Base-by-base conservation (phyloP, 2,888 invertebrate species). In the Argyresthia albistria region DNA sequence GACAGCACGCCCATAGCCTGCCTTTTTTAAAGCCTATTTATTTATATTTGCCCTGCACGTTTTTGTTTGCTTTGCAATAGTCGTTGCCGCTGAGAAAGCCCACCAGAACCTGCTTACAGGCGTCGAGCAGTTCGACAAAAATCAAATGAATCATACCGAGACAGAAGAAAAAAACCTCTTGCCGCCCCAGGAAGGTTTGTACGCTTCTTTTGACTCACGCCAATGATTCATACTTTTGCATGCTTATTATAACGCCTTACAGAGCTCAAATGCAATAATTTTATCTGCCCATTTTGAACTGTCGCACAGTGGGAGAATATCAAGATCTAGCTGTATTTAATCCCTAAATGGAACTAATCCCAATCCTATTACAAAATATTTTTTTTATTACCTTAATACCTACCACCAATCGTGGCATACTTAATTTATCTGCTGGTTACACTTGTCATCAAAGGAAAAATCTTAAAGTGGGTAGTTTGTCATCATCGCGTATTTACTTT, bases 121-220 rank as follows among this genome's bases (percentile, higher is more conserved):
- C 59, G 92, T 93, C 53, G 93, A 93, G 70, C 90, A 91, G 63
- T 93, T 93, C 69, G 91, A 93, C 86, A 92, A 91, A 84, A 81
- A 88, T 49, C 89, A 91, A 62, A 92, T 93, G 91, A 93, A 92
- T 70, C 93, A 92, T 70, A 89, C 93, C 2, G 89, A 90, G 56
- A 93, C 93, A 8, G 88, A 90, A 64, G 94, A 93, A 83, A 94
- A 94, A 88, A 92, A 92, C 65, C 82, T 90, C 48, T 88, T 94
- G 68, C 94, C 94, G 53, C 91, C 92, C 60, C 89, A 91, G 67
- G 91, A 93, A 92, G 91, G 92, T 92, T 88, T 35, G 16, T 35
- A 10, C 9, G 47, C 51, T 48, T 52, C 46, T 43, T 50, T 12
- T 57, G 56, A 58, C 53, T 58, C 50, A 52, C 50, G 8, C 16